Evolutionary conservation across 2,113 vertebrate genomes (phyloP), one percentile per base, ranked within the genome.

Genomic region (Periophthalmus modestus): DNA sequence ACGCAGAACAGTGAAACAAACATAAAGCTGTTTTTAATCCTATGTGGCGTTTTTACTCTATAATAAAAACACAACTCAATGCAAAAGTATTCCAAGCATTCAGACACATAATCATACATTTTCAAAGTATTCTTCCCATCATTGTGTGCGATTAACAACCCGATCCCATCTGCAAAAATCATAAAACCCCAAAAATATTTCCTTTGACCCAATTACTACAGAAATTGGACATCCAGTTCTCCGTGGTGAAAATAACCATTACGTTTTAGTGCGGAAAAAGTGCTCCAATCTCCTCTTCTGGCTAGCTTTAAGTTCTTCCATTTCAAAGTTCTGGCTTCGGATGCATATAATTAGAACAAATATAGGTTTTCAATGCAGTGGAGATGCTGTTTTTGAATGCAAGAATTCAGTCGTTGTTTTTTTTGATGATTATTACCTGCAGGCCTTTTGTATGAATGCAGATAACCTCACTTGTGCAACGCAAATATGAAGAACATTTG

Each of bases 191-290:
- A 76, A 75, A 72, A 82, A n/a, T 57, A 80, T 48, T 72, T 66
- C 48, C 67, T 81, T 76, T 85, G 83, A 81, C 82, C 82, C 69
- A 85, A 55, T 79, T 83, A 78, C 79, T 81, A 78, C 79, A 72
- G 73, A 34, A 73, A 34, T 79, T 79, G 48, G 72, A 70, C 74
- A 78, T 73, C 71, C 76, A 75, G 69, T 52, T 69, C 68, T 65
- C 23, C 54, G 68, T 14, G 18, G 66, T 72, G 84, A 73, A 85
- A 87, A 87, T 77, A 87, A 62, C 14, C 39, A 13, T 71, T 59
- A 23, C 15, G 23, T 66, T 54, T 79, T 18, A 66, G 63, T 72
- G 72, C 71, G 75, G 72, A 84, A 80, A 76, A 74, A 15, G 28
- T 15, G 57, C 57, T 75, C 69, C 66, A 57, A 0, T 24, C 1